Evolutionary conservation across 2,888 invertebrate genomes (phyloP), one percentile per base, ranked within the genome.

Genomic region (Dioctria linearis): DNA sequence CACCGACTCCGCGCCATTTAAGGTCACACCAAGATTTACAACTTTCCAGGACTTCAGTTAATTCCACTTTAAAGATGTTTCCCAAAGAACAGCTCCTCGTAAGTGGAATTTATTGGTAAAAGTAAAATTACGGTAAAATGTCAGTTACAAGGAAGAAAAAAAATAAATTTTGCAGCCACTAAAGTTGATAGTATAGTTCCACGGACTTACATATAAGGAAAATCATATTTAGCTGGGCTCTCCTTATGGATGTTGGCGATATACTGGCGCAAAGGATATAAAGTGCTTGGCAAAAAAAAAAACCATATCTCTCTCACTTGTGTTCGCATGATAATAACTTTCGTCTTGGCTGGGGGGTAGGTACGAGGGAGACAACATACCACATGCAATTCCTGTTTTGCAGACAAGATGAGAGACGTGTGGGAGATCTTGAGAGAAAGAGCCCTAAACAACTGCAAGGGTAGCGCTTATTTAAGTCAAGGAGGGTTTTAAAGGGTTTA

Each of bases 381-480:
- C 25, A 25, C 54, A n/a, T 42, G 66, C 66, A 66, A 25, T 25
- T 2, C 25, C 25, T 25, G 25, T n/a, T n/a, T n/a, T 66, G 4
- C 43, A 43, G 66, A 66, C 66, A 25, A 25, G 25, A 25, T 25
- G 46, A 63, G 63, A 63, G 37, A 37, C 63, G 40, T 25, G 25
- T 43, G 66, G 63, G 61, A 63, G n/a, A 63, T 46, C 76, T 76
- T 76, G 11, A 76, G n/a, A 46, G 63, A 49, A 49, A 46, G 63
- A 61, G 40, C 51, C 25, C 76, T 39, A 76, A 76, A 63, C 76
- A 46, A 76, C 46, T 76, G 63, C 76, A 76, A n/a, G 76, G 63
- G 63, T 76, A 39, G 76, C 76, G 76, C 63, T 76, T 76, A 76
- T 76, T 76, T 76, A 76, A 76, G 76, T 76, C 76, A 76, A 76